These are phyloP conservation scores for Ridgeia piscesae DNA, from an alignment of 1,140 invertebrate genomes.

Conservation along the genomic window DNA sequence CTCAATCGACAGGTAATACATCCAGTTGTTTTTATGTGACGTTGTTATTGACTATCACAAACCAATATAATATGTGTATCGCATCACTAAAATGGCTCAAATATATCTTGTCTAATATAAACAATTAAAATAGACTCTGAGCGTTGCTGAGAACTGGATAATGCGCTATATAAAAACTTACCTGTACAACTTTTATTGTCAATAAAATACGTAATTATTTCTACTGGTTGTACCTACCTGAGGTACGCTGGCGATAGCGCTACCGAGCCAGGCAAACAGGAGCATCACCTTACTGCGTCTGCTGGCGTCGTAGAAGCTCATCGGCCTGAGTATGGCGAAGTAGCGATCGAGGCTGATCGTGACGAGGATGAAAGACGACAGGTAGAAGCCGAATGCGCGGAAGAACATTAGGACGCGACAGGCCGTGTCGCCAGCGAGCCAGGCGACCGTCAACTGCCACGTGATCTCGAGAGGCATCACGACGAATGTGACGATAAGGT, in stretches of 20 bases:
- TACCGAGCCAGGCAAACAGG: constrained; percentile 70
- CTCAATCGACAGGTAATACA: no score
- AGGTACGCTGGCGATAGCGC: constrained; percentile 71
- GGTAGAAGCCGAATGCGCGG: constrained; percentile 76
- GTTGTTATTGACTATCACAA: no score
- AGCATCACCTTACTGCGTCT: constrained; percentile 74
- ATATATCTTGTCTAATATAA: not conserved
- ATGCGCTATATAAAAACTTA: no score
- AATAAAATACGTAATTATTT: no score
- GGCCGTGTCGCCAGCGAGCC: constrained; percentile 73
- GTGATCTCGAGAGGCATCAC: constrained; percentile 78
- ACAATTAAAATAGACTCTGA: not conserved
- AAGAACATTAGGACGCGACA: constrained; percentile 76
- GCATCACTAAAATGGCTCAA: not conserved
- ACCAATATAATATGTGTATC: not conserved
- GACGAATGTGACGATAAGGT: constrained; percentile 77
- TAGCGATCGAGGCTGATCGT: constrained; percentile 78
- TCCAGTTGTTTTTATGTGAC: no score
- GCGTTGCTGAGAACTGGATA: not conserved
- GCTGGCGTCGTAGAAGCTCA: constrained; percentile 70
- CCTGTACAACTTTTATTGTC: no score
- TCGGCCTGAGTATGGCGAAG: constrained; percentile 75
- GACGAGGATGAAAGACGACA: constrained; percentile 78
- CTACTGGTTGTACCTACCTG: constrained; percentile 64
- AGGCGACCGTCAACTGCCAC: constrained; percentile 76